Conservation (phyloP, 2,888 invertebrate species). For the Campaea margaritaria region DNA sequence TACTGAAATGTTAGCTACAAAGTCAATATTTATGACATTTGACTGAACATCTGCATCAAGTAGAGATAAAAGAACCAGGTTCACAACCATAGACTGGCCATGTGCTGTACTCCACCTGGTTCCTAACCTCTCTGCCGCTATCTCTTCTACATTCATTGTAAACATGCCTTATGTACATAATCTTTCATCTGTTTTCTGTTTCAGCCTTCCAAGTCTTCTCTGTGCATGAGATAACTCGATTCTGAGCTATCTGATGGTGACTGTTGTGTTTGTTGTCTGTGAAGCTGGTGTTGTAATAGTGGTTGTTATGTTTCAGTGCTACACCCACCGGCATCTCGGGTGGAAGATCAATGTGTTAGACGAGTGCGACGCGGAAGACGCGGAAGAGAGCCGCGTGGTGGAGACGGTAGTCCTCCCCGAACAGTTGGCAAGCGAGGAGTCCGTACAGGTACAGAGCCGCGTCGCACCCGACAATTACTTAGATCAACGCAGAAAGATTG, state of each 20-base stretch:
- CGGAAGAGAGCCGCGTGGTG: constrained; percentile 81
- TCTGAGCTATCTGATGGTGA: constrained; percentile 63
- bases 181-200: constrained; percentile 81
- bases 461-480: constrained; percentile 86
- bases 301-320: constrained; percentile 88
- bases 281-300: constrained; percentile 10
- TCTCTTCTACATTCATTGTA: constrained; percentile 30
- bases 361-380: constrained; percentile 87
- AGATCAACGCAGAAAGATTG: constrained; percentile 71
- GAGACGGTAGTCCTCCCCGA: constrained; percentile 68
- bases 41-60: constrained; percentile 23
- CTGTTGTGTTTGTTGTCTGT: constrained; percentile 36
- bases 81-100: not conserved
- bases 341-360: constrained; percentile 98
- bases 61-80: constrained; percentile 1
- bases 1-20: not conserved
- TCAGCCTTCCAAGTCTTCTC: constrained; percentile 83
- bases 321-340: constrained; percentile 96
- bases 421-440: constrained; percentile 78
- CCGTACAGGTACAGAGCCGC: constrained; percentile 87
- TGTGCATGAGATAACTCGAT: constrained; percentile 76
- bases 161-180: constrained; percentile 69
- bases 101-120: constrained; percentile 10
- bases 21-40: constrained; percentile 34
- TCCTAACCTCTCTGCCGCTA: constrained; percentile 17